Percentiles rank a stretch among this genome's conserved stretches.
Evolutionary conservation across 2,113 vertebrate genomes (phyloP).

Genomic region (Pituophis catenifer): DNA sequence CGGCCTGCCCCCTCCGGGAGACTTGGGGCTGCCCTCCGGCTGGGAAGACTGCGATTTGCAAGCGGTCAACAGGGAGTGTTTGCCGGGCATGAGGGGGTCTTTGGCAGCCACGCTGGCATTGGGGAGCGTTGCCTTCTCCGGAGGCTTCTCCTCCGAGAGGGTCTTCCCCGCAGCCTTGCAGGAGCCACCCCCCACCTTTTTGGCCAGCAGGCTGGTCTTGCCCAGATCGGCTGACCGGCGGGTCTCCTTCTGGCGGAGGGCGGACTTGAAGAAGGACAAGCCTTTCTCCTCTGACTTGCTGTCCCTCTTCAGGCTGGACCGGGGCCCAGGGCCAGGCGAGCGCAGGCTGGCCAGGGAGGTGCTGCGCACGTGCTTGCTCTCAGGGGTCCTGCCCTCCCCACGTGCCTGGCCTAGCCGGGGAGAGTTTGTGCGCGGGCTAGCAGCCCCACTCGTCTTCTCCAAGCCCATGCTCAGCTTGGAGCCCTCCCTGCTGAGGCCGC

Average conservation of each 20-base stretch:
- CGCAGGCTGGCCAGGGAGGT: constrained; percentile 92
- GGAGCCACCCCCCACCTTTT: constrained; percentile 77
- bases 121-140: constrained; percentile 45
- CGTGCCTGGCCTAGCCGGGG: constrained; percentile 70
- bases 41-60: constrained; percentile 91
- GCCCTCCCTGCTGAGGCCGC: constrained; percentile 83
- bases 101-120: constrained; percentile 53
- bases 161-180: constrained; percentile 74
- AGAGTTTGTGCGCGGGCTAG: constrained; percentile 65
- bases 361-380: constrained; percentile 80
- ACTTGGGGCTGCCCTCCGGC: constrained; percentile 73
- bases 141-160: constrained; percentile 52
- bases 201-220: constrained; percentile 83
- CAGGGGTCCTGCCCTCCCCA: constrained; percentile 61
- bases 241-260: constrained; percentile 91
- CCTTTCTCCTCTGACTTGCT: constrained; percentile 95
- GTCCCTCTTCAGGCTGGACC: constrained; percentile 79
- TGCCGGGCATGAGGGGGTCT: constrained; percentile 74
- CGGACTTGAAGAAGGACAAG: constrained; percentile 92
- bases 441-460: constrained; percentile 64
- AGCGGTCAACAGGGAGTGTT: constrained; percentile 81
- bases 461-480: constrained; percentile 80
- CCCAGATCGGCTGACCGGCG: constrained; percentile 91
- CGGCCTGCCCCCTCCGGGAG: constrained; percentile 79
- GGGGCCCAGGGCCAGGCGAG: constrained; percentile 74